phyloP scores from a whole-genome alignment of 2,113 vertebrate species.

The Lucifuga dentata region DNA sequence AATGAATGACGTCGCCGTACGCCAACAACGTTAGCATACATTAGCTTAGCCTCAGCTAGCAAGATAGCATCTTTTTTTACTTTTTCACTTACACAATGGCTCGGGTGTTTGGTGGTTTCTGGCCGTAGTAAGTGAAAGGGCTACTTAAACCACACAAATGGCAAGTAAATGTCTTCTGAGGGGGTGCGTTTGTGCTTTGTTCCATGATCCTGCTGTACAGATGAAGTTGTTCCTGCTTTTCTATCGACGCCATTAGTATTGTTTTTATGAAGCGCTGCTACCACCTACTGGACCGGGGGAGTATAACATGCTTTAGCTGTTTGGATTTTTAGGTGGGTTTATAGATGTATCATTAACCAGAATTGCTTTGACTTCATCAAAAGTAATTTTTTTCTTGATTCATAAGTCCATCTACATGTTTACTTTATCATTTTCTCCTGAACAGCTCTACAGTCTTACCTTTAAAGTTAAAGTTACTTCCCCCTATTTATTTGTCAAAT shows the following conservation, averaged over 20 bases:
- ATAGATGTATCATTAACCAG: no score
- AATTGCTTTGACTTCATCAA: no score
- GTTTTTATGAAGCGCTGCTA: constrained; percentile 32
- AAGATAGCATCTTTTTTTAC: not conserved
- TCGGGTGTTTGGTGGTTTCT: constrained; percentile 86
- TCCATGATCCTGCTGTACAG: constrained; percentile 71
- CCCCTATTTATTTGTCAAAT: no score
- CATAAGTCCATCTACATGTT: no score
- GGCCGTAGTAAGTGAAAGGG: constrained; percentile 85
- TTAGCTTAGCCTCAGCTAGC: constrained; percentile 29
- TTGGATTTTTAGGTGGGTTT: no score
- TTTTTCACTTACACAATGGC: constrained; percentile 85
- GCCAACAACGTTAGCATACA: constrained; percentile 19
- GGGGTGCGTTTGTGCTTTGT: constrained; percentile 31
- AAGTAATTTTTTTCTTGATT: no score
- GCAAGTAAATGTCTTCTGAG: constrained; percentile 83
- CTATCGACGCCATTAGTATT: rapidly evolving
- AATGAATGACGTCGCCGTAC: not conserved
- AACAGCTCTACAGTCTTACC: no score
- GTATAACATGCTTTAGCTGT: not conserved
- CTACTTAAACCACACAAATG: constrained; percentile 84
- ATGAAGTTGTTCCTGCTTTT: constrained; percentile 34
- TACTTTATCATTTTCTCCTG: no score
- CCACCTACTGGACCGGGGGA: constrained; percentile 63
- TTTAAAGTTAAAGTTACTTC: no score